Conservation (phyloP, 2,888 invertebrate species). For the Heliconius charithonia region DNA sequence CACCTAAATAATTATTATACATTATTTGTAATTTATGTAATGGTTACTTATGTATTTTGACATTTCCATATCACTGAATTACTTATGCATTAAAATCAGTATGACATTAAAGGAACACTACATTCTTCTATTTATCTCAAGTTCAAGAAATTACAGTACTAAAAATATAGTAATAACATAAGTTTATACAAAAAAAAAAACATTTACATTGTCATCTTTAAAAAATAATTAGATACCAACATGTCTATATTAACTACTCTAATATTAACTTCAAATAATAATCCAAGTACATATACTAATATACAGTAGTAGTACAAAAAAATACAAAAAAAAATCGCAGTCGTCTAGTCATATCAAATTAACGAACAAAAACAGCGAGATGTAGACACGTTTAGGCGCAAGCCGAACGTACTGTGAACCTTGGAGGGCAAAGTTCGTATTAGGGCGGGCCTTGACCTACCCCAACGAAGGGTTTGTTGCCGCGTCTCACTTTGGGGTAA, state of each 20-base stretch:
- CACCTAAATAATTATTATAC: no score
- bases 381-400: conserved; percentile 27
- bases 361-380: conserved; percentile 12
- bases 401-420: conserved; percentile 48
- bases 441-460: conserved; percentile 50
- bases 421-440: conserved; percentile 51
- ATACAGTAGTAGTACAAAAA: no score
- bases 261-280: no score
- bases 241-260: no score
- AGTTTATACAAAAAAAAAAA: no score
- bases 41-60: neutral
- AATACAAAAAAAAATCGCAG: neutral
- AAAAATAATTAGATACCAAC: no score
- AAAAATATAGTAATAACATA: neutral
- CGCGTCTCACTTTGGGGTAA: conserved; percentile 15
- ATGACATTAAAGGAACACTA: neutral
- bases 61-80: neutral
- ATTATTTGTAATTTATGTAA: no score
- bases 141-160: neutral
- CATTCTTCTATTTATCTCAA: neutral
- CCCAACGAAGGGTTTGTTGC: conserved; percentile 35
- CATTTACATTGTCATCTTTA: no score
- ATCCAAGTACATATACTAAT: no score
- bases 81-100: neutral
- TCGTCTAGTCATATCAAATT: conserved; percentile 15